Percentiles rank a stretch among this genome's conserved stretches.
Evolutionary conservation across 2,888 invertebrate genomes (phyloP).

Genomic region (Cosmorhoe ocellata): DNA sequence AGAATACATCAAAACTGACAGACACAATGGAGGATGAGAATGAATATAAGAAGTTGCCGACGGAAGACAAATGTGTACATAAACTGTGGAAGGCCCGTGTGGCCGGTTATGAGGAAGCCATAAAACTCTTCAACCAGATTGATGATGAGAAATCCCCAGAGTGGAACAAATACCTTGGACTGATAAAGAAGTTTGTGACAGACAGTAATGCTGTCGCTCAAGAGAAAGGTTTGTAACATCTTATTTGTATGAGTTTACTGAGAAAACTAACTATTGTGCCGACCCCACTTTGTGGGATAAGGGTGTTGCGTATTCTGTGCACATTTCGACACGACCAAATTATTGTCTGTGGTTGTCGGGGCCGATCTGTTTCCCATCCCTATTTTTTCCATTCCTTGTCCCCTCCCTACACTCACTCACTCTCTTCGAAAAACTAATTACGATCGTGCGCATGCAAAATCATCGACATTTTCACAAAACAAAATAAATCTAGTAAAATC

Average conservation of each 20-base stretch:
- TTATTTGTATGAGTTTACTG: background rate
- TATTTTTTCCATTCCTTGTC: too few species aligned
- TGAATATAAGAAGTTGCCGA: slow-evolving; percentile 92
- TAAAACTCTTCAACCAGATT: slow-evolving; percentile 92
- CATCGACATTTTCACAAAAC: too few species aligned
- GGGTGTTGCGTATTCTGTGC: too few species aligned
- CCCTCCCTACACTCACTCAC: too few species aligned
- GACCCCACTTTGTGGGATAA: too few species aligned
- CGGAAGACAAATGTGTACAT: slow-evolving; percentile 96
- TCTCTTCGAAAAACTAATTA: too few species aligned
- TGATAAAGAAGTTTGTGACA: slow-evolving; percentile 96
- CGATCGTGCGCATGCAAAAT: too few species aligned
- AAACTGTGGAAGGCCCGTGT: slow-evolving; percentile 98
- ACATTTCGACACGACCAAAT: too few species aligned
- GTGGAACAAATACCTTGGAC: slow-evolving; percentile 94
- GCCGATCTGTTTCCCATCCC: too few species aligned
- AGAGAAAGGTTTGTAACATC: slow-evolving; percentile 88
- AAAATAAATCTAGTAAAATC: too few species aligned
- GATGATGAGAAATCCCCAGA: slow-evolving; percentile 97
- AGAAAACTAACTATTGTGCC: too few species aligned
- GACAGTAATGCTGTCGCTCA: slow-evolving; percentile 98
- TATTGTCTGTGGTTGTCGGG: too few species aligned
- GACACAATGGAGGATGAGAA: slow-evolving; percentile 90
- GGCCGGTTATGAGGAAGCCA: slow-evolving; percentile 96
- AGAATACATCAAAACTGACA: slow-evolving; percentile 32